Evolutionary conservation across 2,113 vertebrate genomes (phyloP), one percentile per base, ranked within the genome.

Genomic region (Camelus dromedarius): DNA sequence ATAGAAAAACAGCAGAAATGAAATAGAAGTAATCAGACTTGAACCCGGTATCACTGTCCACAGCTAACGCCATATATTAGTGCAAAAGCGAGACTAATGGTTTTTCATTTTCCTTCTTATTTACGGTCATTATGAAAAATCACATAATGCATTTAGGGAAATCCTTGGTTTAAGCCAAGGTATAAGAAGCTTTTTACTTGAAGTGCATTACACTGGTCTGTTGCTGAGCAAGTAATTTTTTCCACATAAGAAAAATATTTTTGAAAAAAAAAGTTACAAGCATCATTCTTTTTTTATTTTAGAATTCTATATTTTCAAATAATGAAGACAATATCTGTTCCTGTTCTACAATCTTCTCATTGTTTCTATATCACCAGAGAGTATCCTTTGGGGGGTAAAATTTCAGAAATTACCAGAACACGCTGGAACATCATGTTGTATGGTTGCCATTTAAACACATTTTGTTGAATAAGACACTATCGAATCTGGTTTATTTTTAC

Each of bases 11-110:
- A 84, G 58, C 76, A 95, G 52, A 81, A 96, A 60, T 73, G 60
- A 93, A 96, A 89, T 16, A 67, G 19, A 93, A 91, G 76, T 70
- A 96, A 97, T 93, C 93, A 91, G 66, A 91, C 52, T 96, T 91
- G 76, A 95, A 66, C 92, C 69, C 46, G 64, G 75, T 77, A 88
- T 84, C 64, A 20, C 9, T 89, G 93, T 93, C 50, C 54, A 54
- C 32, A 35, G 24, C 82, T 91, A 93, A 88, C 28, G 11, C 86
- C 91, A 54, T 96, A 54, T 93, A 84, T 97, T 96, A 70, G 28
- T 70, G 35, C 30, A 84, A 96, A 94, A 73, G 32, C 48, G 69
- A 91, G 64, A 96, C 66, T 76, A 80, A 95, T 77, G 38, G 32
- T 28, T 80, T 94, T 93, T 91, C 82, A 93, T 93, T 97, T 95